Evolutionary conservation across 1,140 invertebrate species (phyloP).

Genomic region (Cyphomyrmex costatus): DNA sequence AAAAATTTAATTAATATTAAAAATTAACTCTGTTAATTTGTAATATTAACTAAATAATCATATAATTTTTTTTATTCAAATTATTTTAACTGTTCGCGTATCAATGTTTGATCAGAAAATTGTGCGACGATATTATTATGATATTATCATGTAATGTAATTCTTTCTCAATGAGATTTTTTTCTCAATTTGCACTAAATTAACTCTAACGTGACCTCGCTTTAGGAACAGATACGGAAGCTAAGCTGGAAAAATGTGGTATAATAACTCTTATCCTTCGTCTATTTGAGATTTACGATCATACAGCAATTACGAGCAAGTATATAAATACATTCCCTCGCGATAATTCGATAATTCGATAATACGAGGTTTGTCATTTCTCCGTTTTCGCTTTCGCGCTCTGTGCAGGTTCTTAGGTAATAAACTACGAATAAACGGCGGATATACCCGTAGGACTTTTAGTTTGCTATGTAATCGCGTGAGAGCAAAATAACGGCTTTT

Average conservation of each 20-base stretch:
- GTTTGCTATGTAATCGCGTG: neutral
- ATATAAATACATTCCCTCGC: constrained; percentile 27
- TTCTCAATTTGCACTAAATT: neutral
- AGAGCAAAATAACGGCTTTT: constrained; percentile 24
- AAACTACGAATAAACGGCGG: constrained; percentile 36
- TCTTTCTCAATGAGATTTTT: neutral
- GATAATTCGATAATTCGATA: constrained; percentile 67
- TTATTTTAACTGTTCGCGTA: neutral
- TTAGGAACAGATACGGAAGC: neutral
- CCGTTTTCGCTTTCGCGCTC: neutral
- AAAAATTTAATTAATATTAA: neutral
- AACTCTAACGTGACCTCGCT: constrained; percentile 19
- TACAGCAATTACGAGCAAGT: constrained; percentile 46
- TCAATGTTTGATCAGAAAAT: neutral
- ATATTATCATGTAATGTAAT: neutral
- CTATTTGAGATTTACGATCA: constrained; percentile 43
- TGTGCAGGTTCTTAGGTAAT: constrained; percentile 6
- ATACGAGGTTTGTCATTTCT: constrained; percentile 37
- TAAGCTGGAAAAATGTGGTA: constrained; percentile 8
- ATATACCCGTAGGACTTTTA: constrained; percentile 22
- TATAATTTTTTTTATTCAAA: neutral
- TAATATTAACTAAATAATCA: too few relatives aligned
- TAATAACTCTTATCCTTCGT: constrained; percentile 17
- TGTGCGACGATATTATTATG: neutral
- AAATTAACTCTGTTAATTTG: too few relatives aligned